phyloP scores from a whole-genome alignment of 2,888 invertebrate species.

The Xestobium rufovillosum region DNA sequence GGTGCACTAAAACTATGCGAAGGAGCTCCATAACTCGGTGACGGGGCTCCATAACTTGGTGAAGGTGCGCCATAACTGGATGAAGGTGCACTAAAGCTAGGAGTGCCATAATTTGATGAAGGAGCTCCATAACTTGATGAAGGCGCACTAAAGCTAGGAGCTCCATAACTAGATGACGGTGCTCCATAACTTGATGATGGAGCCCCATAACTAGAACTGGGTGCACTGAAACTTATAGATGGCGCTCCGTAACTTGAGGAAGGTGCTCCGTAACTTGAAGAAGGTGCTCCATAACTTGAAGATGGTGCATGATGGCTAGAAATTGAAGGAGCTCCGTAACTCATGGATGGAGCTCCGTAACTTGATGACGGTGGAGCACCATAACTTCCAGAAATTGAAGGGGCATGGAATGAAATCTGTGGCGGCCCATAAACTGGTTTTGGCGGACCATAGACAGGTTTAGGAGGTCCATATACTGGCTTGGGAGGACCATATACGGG shows the following conservation, averaged over 20 bases:
- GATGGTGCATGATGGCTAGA: conserved; percentile 24
- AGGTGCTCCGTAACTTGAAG: conserved; percentile 14
- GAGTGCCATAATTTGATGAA: conserved; percentile 21
- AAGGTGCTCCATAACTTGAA: conserved; percentile 22
- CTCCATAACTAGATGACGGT: conserved; percentile 13
- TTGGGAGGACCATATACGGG: conserved; percentile 3
- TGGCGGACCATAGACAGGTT: conserved; percentile 2
- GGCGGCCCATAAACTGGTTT: not conserved
- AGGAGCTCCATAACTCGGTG: conserved; percentile 23
- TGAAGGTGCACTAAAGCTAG: conserved; percentile 21
- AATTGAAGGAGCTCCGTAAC: conserved; percentile 21
- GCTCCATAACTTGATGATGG: conserved; percentile 20
- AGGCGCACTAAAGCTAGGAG: conserved; percentile 21
- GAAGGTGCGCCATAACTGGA: conserved; percentile 18
- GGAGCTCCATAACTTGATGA: conserved; percentile 14
- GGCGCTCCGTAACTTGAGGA: conserved; percentile 24
- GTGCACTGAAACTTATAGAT: conserved; percentile 19
- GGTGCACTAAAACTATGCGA: conserved; percentile 19
- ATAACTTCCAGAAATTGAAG: conserved; percentile 20
- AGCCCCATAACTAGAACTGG: conserved; percentile 21
- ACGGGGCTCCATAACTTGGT: conserved; percentile 15
- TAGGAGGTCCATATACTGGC: not conserved
- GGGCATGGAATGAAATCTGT: conserved; percentile 14
- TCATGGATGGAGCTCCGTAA: conserved; percentile 23
- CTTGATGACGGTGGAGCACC: conserved; percentile 21